phyloP scores from a whole-genome alignment of 2,797 vertebrate species.

The Fundulus diaphanus region DNA sequence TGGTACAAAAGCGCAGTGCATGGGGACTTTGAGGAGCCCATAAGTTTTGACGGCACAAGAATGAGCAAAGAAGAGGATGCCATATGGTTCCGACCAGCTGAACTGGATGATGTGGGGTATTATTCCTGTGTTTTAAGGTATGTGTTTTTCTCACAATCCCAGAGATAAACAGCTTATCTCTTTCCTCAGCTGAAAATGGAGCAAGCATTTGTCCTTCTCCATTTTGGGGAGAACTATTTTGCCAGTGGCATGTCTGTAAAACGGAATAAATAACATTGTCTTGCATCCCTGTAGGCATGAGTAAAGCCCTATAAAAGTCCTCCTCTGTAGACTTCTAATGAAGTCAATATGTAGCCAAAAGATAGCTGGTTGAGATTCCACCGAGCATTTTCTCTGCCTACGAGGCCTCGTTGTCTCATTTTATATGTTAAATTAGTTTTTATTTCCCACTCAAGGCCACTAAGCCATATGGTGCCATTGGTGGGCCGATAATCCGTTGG shows the following conservation, averaged over 20 bases:
- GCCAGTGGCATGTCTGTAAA: slow-evolving; percentile 33
- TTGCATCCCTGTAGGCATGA: slow-evolving; percentile 27
- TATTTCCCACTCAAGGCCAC: slow-evolving; percentile 59
- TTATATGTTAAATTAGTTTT: slow-evolving; percentile 68
- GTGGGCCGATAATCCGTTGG: slow-evolving; percentile 64
- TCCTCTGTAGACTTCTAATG: slow-evolving; percentile 52
- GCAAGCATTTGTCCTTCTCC: slow-evolving; percentile 1
- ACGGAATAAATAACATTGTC: slow-evolving; percentile 37
- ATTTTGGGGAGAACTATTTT: slow-evolving; percentile 19
- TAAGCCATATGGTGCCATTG: slow-evolving; percentile 65
- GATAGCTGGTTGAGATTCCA: slow-evolving; percentile 35
- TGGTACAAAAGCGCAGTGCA: slow-evolving; percentile 98
- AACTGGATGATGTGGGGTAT: slow-evolving; percentile 92
- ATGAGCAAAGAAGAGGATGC: slow-evolving; percentile 99
- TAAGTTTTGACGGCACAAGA: slow-evolving; percentile 94
- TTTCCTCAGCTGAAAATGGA: not conserved
- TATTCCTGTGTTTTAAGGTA: slow-evolving; percentile 93
- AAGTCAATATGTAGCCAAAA: slow-evolving; percentile 49
- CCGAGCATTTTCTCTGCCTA: slow-evolving; percentile 28
- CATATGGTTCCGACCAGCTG: slow-evolving; percentile 96
- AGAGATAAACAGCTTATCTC: not conserved
- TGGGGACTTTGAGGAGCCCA: slow-evolving; percentile 96
- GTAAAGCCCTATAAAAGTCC: slow-evolving; percentile 46
- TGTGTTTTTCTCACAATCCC: not conserved
- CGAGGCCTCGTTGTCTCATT: slow-evolving; percentile 37